Evolutionary conservation across 2,113 vertebrate genomes (phyloP).

Genomic region (Eptesicus fuscus): DNA sequence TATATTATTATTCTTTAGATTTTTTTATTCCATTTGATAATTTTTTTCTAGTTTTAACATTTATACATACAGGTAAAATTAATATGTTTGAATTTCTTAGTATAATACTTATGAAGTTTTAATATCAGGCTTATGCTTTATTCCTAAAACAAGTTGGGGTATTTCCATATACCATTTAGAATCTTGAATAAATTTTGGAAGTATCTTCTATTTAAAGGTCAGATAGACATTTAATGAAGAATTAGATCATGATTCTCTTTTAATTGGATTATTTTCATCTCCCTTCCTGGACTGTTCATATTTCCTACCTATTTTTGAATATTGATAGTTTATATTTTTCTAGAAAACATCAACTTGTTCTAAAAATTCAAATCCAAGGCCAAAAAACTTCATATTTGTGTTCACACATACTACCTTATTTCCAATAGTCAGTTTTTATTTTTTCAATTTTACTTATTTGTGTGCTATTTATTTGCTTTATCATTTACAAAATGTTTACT

Average conservation of each 20-base stretch:
- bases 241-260: background rate
- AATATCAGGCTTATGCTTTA: background rate
- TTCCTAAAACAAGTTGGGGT: background rate
- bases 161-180: background rate
- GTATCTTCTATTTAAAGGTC: background rate
- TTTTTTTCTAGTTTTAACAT: background rate
- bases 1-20: background rate
- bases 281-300: background rate
- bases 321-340: background rate
- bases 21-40: background rate
- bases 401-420: background rate
- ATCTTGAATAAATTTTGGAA: background rate
- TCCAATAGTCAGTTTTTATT: background rate
- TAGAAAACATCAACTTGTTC: background rate
- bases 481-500: background rate
- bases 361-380: background rate
- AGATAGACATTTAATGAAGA: background rate
- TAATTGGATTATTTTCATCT: background rate
- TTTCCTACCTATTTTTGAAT: background rate
- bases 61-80: background rate
- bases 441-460: background rate
- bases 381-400: background rate
- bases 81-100: background rate
- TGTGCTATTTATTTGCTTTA: background rate
- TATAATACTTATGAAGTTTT: background rate